A percentile compares a stretch with the other conserved stretches of the same genome.
Conservation (phyloP, 2,113 vertebrate species). For the Loxodonta africana region DNA sequence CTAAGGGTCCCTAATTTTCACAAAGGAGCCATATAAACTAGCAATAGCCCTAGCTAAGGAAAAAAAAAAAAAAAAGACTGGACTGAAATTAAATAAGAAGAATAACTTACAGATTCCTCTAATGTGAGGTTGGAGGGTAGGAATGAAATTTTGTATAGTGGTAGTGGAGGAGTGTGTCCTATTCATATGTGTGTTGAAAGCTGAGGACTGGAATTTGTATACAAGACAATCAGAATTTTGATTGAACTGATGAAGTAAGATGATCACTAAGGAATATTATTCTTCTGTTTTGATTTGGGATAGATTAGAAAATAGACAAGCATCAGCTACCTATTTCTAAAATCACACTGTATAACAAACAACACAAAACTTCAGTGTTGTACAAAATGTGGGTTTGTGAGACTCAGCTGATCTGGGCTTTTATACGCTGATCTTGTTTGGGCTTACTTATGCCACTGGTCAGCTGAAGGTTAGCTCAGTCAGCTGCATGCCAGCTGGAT, state of each 20-base stretch:
- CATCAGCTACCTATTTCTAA: background rate
- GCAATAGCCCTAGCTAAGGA: background rate
- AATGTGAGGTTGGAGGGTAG: background rate
- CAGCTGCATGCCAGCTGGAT: background rate
- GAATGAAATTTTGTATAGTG: background rate
- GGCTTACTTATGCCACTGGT: background rate
- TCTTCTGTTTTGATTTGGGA: slow-evolving; percentile 43
- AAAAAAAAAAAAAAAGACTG: background rate
- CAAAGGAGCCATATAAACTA: background rate
- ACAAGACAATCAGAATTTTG: background rate
- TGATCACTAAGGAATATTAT: background rate
- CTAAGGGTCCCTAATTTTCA: background rate
- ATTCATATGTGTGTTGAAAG: background rate
- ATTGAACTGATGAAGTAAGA: background rate
- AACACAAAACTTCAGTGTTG: background rate
- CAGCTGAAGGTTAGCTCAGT: background rate
- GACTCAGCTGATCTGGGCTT: background rate
- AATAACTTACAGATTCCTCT: background rate
- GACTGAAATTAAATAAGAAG: background rate
- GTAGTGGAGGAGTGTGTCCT: background rate
- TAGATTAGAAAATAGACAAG: background rate
- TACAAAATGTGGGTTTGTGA: background rate
- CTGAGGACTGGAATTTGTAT: background rate
- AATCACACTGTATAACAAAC: background rate
- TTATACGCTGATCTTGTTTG: background rate